phyloP scores from a whole-genome alignment of 1,140 invertebrate species.

The Rhyzopertha dominica region DNA sequence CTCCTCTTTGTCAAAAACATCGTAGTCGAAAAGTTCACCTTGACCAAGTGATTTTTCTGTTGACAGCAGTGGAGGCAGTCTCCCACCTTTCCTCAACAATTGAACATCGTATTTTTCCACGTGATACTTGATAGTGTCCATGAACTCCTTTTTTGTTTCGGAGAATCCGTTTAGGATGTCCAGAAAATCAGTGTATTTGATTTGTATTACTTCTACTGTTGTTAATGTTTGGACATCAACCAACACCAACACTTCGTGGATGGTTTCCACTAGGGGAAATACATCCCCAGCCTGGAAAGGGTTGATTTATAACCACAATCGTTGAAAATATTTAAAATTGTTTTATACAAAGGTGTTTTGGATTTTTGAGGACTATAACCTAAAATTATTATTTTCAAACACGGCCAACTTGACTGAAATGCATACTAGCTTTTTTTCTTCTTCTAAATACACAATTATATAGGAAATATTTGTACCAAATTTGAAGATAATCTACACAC shows the following conservation, averaged over 20 bases:
- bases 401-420: too few species aligned
- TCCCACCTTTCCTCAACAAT: slow-evolving; percentile 7
- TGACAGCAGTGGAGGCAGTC: slow-evolving; percentile 7
- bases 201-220: slow-evolving; percentile 14
- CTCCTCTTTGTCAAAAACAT: not conserved
- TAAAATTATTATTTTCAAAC: too few species aligned
- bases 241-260: slow-evolving; percentile 18
- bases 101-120: slow-evolving; percentile 2
- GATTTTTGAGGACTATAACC: too few species aligned
- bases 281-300: too few species aligned
- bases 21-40: slow-evolving; percentile 3
- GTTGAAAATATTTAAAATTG: too few species aligned
- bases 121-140: slow-evolving; percentile 4
- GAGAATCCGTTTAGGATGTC: slow-evolving; percentile 10
- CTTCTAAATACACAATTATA: too few species aligned
- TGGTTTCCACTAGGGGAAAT: slow-evolving; percentile 17
- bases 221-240: slow-evolving; percentile 14
- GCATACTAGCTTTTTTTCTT: too few species aligned
- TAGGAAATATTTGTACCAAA: too few species aligned
- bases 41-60: not conserved
- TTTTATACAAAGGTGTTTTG: too few species aligned
- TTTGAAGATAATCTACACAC: too few species aligned
- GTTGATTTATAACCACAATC: too few species aligned
- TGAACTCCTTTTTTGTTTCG: slow-evolving; percentile 1
- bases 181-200: slow-evolving; percentile 13